phyloP scores from a whole-genome alignment of 2,888 invertebrate species.

The Harpalus rufipes region DNA sequence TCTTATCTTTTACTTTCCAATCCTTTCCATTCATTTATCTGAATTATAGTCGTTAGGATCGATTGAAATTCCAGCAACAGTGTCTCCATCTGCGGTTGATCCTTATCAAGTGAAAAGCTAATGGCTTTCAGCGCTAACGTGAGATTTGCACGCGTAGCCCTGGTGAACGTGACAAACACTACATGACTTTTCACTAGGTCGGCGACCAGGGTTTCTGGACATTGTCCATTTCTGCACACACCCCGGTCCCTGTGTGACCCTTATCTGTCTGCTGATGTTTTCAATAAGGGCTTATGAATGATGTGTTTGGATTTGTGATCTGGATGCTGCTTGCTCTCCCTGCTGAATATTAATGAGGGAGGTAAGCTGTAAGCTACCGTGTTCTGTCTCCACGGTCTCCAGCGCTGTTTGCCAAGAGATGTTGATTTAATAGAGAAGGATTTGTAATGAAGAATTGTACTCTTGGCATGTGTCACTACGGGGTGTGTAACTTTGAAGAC shows the following conservation, averaged over 20 bases:
- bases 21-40: no score
- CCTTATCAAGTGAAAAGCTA: conserved; percentile 52
- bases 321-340: neutral
- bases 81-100: conserved; percentile 21
- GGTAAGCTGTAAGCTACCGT: conserved; percentile 16
- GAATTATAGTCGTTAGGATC: neutral
- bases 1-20: no score
- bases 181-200: conserved; percentile 35
- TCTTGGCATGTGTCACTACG: neutral
- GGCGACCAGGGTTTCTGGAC: neutral
- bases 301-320: conserved; percentile 51
- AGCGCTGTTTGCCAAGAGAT: neutral
- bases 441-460: conserved; percentile 9
- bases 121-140: conserved; percentile 25
- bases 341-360: conserved; percentile 31
- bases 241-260: neutral
- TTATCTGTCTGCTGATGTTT: conserved; percentile 45
- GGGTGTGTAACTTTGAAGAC: no score
- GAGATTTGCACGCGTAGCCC: conserved; percentile 16
- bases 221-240: neutral
- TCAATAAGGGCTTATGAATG: conserved; percentile 49
- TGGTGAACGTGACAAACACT: conserved; percentile 15
- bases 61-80: conserved; percentile 36
- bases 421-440: conserved; percentile 9
- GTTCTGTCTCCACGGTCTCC: neutral